Base-by-base conservation (phyloP, 2,888 invertebrate genomes). In the Malthinus seriepunctatus region DNA sequence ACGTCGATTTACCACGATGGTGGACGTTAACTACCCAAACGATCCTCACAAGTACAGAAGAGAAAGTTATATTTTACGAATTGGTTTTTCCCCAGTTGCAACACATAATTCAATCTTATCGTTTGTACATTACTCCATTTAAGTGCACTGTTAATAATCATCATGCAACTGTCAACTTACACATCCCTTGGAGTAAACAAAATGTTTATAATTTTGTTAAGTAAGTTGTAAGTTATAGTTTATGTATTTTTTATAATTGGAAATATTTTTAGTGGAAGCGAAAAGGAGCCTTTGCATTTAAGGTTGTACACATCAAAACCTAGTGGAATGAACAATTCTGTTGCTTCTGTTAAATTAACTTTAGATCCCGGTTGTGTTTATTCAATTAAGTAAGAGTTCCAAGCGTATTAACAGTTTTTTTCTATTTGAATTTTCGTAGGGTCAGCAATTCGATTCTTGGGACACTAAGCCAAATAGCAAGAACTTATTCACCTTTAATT, bases 311-410 rank as follows among this genome's bases (percentile, higher is more conserved):
- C 78, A 65, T 79, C 82, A 34, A 82, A 82, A 68, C 85, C 86
- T 0, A 74, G 77, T 2, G 67, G 70, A 15, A 79, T 80, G 31
- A 73, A 76, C 0, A 74, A 79, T 7, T 69, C 79, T 59, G 76
- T 80, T 0, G 83, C 85, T 0, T 79, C 78, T 66, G 74, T 91
- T 3, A 83, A 83, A 48, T 69, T 92, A 11, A 81, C 85, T 49
- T 78, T 91, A 65, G 89, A 91, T 73, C 88, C 91, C 4, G 79
- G 82, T 37, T 92, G 91, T 71, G 83, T 83, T n/a, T 91, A 87
- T 71, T 81, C 79, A 51, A 80, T 90, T 37, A 86, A 85, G 87
- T 88, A 78, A 74, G 68, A 23, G 5, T 5, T 23, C 23, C 23
- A 23, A 23, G 23, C 23, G 2, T 3, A 23, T 23, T 23, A 5